These are phyloP conservation scores for Siniperca obscura DNA, from an alignment of 2,797 vertebrate genomes.

Conservation along the genomic window DNA sequence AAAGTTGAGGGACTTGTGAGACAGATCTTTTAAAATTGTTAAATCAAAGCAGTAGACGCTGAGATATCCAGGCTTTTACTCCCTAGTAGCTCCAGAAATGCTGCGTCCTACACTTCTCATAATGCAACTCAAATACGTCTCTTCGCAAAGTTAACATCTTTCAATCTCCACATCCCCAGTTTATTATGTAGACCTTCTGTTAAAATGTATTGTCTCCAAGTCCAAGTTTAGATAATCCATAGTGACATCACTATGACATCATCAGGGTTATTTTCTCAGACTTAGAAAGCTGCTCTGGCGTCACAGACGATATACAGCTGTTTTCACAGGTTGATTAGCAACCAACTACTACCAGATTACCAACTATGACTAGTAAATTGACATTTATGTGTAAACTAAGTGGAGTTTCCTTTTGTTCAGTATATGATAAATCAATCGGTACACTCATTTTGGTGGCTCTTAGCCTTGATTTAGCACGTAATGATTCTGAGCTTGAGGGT, in stretches of 20 bases:
- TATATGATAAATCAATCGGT: fast-evolving
- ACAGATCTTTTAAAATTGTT: neutral
- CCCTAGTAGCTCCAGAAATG: neutral
- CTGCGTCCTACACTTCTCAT: neutral
- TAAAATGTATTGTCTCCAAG: neutral
- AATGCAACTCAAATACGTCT: neutral
- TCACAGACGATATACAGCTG: neutral
- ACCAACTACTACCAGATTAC: too few relatives aligned
- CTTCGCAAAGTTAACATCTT: neutral
- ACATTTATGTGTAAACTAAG: neutral
- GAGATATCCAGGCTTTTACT: neutral
- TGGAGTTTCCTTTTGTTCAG: neutral
- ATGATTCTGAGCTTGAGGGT: neutral
- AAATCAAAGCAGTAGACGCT: neutral
- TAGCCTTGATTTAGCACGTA: neutral
- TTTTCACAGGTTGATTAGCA: neutral
- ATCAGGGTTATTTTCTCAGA: neutral
- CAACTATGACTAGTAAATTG: neutral
- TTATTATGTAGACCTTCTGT: neutral
- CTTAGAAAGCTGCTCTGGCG: too few relatives aligned
- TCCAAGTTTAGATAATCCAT: neutral
- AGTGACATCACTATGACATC: neutral
- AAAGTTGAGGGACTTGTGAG: neutral
- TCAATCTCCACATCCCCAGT: neutral
- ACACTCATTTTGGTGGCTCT: neutral